Base-by-base conservation (phyloP, 2,888 invertebrate genomes). In the Acrocera orbiculus region DNA sequence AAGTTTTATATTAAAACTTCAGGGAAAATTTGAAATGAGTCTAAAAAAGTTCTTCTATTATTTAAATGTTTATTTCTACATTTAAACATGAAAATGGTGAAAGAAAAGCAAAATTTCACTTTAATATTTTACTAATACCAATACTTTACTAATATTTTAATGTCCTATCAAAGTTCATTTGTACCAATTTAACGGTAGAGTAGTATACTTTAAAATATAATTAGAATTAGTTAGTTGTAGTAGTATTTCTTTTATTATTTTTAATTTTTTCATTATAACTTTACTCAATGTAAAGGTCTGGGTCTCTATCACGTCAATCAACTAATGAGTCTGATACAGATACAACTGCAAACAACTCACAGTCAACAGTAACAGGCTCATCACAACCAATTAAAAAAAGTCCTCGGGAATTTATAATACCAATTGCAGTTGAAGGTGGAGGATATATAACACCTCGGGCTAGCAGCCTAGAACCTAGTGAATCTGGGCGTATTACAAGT, bases 391-490 rank as follows among this genome's bases (percentile, higher is more conserved):
- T 86, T 51, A 76, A 80, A 53, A 87, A 86, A 62, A 83, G 83
- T 10, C 83, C 86, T 11, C 68, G 87, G 27, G 87, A 89, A 61
- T 86, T 83, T 52, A 86, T 89, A 49, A 87, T 89, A 58, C 87
- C 87, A n/a, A 87, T 89, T 50, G 83, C 85, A 13, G 78, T 87
- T 35, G 87, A 89, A 58, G 87, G 86, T 45, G 85, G 83, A 40
- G 86, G 85, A 40, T 82, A 77, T 55, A 78, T 61, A 34, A 61
- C 61, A 19, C 61, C 61, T 26, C 48, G 74, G 38, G 70, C 70
- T 39, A 75, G 79, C 43, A 80, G 81, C 54, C 63, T 81, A 38
- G 82, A 83, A 53, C 80, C 80, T 11, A 67, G 66, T 4, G 80
- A 80, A 38, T 65, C 71, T 22, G 67, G 64, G 40, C 64, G 64